Evolutionary conservation across 1,140 invertebrate species (phyloP).

Genomic region (Anastatus disparis): DNA sequence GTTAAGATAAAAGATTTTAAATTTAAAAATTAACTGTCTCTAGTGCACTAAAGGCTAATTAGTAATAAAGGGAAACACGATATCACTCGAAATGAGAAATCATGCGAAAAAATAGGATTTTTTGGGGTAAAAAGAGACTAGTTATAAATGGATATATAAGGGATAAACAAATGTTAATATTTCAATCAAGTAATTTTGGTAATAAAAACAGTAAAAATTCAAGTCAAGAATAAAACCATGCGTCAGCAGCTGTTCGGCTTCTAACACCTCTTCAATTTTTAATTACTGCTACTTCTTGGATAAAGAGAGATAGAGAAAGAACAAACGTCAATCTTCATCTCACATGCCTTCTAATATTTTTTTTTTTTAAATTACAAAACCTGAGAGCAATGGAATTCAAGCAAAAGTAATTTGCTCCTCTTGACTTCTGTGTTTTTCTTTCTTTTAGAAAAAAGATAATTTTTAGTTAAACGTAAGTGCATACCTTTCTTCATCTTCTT

Average conservation of each 20-base stretch:
- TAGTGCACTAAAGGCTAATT: conserved; percentile 33
- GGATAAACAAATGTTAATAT: conserved; percentile 24
- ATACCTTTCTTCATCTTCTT: conserved; percentile 95
- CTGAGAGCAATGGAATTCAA: conserved; percentile 39
- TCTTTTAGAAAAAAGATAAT: too few relatives aligned
- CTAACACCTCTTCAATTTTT: not conserved
- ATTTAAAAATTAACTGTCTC: conserved; percentile 16
- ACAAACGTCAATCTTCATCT: conserved; percentile 8
- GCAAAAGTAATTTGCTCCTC: conserved; percentile 6
- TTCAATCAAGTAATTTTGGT: conserved; percentile 14
- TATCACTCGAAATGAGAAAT: conserved; percentile 33
- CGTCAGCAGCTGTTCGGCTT: conserved; percentile 48
- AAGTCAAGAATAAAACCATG: conserved; percentile 56
- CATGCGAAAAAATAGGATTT: conserved; percentile 30
- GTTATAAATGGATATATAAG: conserved; percentile 1
- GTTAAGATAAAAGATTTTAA: conserved; percentile 8
- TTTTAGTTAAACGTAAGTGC: conserved; percentile 42
- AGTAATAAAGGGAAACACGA: conserved; percentile 33
- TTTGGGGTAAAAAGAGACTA: not conserved
- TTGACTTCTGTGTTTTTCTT: conserved; percentile 1
- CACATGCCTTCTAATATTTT: conserved; percentile 12
- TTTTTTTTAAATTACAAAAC: conserved; percentile 45
- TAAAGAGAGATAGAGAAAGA: conserved; percentile 27
- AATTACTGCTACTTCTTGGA: conserved; percentile 49
- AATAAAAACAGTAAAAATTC: conserved; percentile 42